These are phyloP conservation scores for Dynastes hyllus DNA, from an alignment of 2,888 invertebrate species.

Conservation along the genomic window DNA sequence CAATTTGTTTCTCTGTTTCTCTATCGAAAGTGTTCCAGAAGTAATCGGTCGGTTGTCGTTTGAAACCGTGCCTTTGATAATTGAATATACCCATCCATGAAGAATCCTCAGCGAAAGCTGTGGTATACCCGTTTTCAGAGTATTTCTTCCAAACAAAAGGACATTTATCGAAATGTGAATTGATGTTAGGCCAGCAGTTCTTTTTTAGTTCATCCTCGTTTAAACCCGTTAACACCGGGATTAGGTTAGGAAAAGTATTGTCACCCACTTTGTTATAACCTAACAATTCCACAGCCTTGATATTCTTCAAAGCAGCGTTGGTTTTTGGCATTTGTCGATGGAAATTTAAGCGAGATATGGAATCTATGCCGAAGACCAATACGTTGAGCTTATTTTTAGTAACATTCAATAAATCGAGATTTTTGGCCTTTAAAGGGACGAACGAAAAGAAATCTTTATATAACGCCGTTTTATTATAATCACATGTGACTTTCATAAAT, in stretches of 20 bases:
- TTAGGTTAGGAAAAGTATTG: conserved; percentile 93
- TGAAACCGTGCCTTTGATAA: conserved; percentile 85
- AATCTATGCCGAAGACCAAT: conserved; percentile 88
- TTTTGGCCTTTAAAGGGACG: conserved; percentile 71
- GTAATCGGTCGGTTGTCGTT: conserved; percentile 87
- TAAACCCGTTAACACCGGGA: conserved; percentile 85
- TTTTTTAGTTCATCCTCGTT: conserved; percentile 78
- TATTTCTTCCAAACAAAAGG: conserved; percentile 90
- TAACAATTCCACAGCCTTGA: conserved; percentile 83
- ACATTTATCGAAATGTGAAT: conserved; percentile 82
- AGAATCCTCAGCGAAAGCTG: conserved; percentile 89
- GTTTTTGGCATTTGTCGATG: conserved; percentile 88
- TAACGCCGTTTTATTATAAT: conserved; percentile 70
- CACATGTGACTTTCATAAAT: conserved; percentile 81
- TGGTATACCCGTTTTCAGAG: conserved; percentile 81
- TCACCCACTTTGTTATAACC: conserved; percentile 96
- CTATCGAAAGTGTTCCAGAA: conserved; percentile 85
- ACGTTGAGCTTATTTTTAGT: conserved; percentile 74
- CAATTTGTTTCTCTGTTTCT: conserved; percentile 80
- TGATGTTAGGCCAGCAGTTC: conserved; percentile 75
- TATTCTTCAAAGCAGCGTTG: conserved; percentile 73
- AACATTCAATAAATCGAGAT: conserved; percentile 54
- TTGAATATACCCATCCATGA: conserved; percentile 87
- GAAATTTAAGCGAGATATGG: conserved; percentile 89
- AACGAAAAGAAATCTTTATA: conserved; percentile 83